Evolutionary conservation across 2,888 invertebrate genomes (phyloP), one percentile per base, ranked within the genome.

Genomic region (Iphiclides podalirius): DNA sequence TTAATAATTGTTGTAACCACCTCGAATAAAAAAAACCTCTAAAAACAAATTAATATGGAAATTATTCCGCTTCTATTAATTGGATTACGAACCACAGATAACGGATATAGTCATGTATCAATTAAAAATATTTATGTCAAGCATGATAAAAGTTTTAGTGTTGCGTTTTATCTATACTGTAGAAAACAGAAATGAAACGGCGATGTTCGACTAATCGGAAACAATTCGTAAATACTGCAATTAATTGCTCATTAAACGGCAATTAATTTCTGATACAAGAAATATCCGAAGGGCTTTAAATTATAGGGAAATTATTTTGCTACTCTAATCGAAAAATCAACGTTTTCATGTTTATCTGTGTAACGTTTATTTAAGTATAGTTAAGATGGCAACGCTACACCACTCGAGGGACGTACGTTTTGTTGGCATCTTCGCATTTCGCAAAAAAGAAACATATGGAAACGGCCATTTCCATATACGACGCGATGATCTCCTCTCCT

Each of bases 401-500:
- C n/a, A n/a, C n/a, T n/a, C n/a, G n/a, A n/a, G n/a, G n/a, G n/a
- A n/a, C n/a, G n/a, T n/a, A n/a, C n/a, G n/a, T n/a, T n/a, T n/a
- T n/a, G n/a, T n/a, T n/a, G 62, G 55, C 59, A 62, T 72, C 57
- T 49, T 60, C 64, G 62, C 68, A 76, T 77, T 75, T 77, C 78
- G 72, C 69, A 78, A 85, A 80, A 83, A 82, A n/a, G n/a, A n/a
- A 20, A 6, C 20, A 20, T 6, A 20, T 20, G 20, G 20, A 67
- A 76, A 61, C 60, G 53, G 57, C 47, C 59, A 58, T 67, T 66
- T 68, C 83, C 79, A 79, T 81, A 79, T 78, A 77, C 71, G 78
- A 67, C 64, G 67, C 68, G 64, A 55, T 71, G 81, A 79, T 84
- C 80, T 78, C 83, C 81, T 79, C 79, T 63, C 74, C 46, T 70